phyloP scores from a whole-genome alignment of 2,113 vertebrate species.

The Axis porcinus region DNA sequence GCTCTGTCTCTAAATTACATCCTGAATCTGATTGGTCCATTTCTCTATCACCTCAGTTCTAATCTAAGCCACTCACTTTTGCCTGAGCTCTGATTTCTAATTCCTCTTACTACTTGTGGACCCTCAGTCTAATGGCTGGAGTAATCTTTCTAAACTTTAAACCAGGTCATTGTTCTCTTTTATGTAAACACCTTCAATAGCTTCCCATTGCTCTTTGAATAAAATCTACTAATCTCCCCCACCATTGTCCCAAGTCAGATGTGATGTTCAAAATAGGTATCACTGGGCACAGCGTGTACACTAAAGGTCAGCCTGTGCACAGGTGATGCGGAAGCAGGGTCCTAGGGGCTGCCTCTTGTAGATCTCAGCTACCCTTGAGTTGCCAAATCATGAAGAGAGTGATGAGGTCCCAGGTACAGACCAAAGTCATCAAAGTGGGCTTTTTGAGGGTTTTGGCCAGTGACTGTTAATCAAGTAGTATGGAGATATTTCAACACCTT shows the following conservation, averaged over 20 bases:
- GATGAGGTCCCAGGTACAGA: background rate
- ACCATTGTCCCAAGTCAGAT: background rate
- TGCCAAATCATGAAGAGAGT: too few species aligned
- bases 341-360: background rate
- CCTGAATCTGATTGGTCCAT: background rate
- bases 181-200: background rate
- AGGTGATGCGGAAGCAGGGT: background rate
- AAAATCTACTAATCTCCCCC: background rate
- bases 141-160: conserved; percentile 12
- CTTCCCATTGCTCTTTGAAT: background rate
- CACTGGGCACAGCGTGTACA: background rate
- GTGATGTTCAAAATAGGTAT: background rate
- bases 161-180: background rate
- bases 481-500: background rate
- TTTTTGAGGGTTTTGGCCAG: background rate
- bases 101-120: background rate
- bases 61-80: background rate
- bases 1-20: background rate
- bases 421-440: background rate
- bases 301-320: background rate
- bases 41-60: background rate
- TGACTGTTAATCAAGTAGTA: background rate
- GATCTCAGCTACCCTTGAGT: background rate
- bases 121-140: background rate
- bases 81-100: background rate